Percentiles rank a stretch among this genome's conserved stretches.
Evolutionary conservation across 2,113 vertebrate species (phyloP).

Genomic region (Myotis brandtii): DNA sequence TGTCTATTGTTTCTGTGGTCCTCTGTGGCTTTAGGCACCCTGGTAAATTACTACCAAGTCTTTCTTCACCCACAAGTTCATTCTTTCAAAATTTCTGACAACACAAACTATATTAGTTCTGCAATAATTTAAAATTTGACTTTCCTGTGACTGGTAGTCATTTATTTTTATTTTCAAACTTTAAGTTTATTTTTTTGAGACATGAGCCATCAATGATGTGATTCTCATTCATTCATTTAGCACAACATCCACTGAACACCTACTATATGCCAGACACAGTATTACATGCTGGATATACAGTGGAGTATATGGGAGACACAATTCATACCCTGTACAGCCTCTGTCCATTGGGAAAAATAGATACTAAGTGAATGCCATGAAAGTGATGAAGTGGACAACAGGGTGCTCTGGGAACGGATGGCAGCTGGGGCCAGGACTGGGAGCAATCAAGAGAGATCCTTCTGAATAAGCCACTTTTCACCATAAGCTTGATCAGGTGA

Average conservation of each 20-base stretch:
- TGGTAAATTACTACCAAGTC: neutral
- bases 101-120: neutral
- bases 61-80: neutral
- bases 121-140: neutral
- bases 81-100: neutral
- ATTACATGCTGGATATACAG: fast-evolving
- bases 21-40: neutral
- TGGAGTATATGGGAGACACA: neutral
- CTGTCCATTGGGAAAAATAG: neutral
- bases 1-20: neutral
- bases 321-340: neutral
- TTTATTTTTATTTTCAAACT: constrained; percentile 16
- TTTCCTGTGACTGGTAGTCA: neutral
- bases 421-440: neutral
- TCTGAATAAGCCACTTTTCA: neutral
- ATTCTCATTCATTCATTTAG: neutral
- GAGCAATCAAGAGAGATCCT: neutral
- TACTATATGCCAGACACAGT: neutral
- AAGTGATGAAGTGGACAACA: neutral
- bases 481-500: neutral
- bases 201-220: neutral
- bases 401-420: neutral
- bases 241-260: neutral
- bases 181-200: constrained; percentile 30
- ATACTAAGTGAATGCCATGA: neutral